Evolutionary conservation across 2,797 vertebrate species (phyloP), one percentile per base, ranked within the genome.

Genomic region (Zalophus californianus): DNA sequence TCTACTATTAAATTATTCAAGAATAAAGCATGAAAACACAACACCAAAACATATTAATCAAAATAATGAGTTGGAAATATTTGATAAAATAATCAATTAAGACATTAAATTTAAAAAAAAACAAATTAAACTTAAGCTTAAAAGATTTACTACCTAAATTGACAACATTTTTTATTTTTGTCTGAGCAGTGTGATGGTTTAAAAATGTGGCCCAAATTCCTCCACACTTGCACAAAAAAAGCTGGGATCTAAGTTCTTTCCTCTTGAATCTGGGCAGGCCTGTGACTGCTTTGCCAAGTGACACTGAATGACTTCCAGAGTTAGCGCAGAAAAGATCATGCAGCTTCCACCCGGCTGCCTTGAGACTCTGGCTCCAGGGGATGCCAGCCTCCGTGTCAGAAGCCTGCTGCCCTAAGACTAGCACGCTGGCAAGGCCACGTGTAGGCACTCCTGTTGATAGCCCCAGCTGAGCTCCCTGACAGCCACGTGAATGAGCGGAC

Each of bases 1-100:
- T 60, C 29, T 62, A 84, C 48, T 90, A 95, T 35, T 87, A 68
- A 80, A 94, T 85, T 85, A 95, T 93, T 96, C 29, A 92, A 84
- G 41, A 23, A 92, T n/a, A 95, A 96, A 80, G 11, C 16, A 78
- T 16, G 72, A 35, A 92, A 52, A 73, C 16, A 83, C 1, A 85
- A 38, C 18, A 92, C 20, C 11, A 3, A 94, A 85, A 52, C 41
- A 13, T 29, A 92, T 60, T 93, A 73, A 93, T 21, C 13, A 58
- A 83, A 32, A 68, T 32, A 90, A 91, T 86, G 32, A 87, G 10
- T 66, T 85, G n/a, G 23, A 93, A 88, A 92, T 79, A 64, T 20
- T 58, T 90, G 72, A 78, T 84, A 78, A 72, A 95, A 88, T 77
- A 20, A 91, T 18, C 52, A 21, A 60, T 12, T 12, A 90, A 77